phyloP scores from a whole-genome alignment of 2,888 invertebrate species.

The Hipparchia semele region DNA sequence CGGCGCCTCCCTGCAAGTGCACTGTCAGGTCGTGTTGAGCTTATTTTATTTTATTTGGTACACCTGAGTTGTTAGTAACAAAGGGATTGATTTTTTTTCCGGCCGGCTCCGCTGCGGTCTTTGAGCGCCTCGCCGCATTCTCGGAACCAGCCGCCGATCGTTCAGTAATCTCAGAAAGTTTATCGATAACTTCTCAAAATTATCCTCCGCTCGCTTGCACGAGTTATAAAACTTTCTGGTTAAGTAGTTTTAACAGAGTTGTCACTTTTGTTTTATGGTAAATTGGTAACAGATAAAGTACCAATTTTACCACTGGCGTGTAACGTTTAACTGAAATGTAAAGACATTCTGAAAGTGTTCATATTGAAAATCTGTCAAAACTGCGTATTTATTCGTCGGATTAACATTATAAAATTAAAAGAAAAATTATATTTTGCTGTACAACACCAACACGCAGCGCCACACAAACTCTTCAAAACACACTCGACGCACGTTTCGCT shows the following conservation, averaged over 20 bases:
- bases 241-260: constrained; percentile 2
- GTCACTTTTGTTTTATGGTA: background rate
- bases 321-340: no score
- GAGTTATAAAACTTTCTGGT: constrained; percentile 2
- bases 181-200: constrained; percentile 52
- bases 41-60: constrained; percentile 73
- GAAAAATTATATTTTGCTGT: no score
- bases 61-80: constrained; percentile 81
- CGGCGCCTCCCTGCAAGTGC: constrained; percentile 57
- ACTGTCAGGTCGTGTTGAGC: constrained; percentile 60
- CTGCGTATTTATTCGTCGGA: no score
- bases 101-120: constrained; percentile 64
- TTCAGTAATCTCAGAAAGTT: constrained; percentile 68
- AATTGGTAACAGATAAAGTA: no score
- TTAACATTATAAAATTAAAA: no score
- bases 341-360: no score
- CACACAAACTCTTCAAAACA: no score
- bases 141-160: constrained; percentile 67
- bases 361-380: no score
- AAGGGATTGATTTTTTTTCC: constrained; percentile 73
- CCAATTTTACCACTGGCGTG: no score
- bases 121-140: constrained; percentile 72
- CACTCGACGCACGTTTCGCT: no score
- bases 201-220: constrained; percentile 40
- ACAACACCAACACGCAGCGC: no score